phyloP scores from a whole-genome alignment of 2,888 invertebrate genomes.

The Eupithecia insigniata region DNA sequence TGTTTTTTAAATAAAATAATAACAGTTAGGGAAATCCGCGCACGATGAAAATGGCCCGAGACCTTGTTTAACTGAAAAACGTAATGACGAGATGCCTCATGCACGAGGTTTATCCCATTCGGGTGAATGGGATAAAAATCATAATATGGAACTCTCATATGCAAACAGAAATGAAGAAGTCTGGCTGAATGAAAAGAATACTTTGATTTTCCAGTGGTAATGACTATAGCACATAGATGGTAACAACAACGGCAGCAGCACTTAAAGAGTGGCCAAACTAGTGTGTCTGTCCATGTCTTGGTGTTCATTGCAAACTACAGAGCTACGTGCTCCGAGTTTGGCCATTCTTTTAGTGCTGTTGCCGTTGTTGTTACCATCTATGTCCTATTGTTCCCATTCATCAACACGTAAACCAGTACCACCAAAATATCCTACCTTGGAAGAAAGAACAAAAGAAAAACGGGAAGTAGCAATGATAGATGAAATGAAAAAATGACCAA shows the following conservation, averaged over 20 bases:
- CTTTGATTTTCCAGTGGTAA: conserved; percentile 1
- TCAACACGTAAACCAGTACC: no score
- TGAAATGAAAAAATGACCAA: background rate
- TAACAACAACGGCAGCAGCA: background rate
- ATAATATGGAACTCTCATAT: background rate
- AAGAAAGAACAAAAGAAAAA: background rate
- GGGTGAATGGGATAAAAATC: background rate
- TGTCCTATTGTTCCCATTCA: no score
- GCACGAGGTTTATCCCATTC: no score
- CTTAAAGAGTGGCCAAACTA: conserved; percentile 45
- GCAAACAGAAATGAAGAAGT: background rate
- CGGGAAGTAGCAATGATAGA: background rate
- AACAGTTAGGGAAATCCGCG: no score
- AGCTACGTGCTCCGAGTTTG: no score
- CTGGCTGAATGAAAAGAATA: background rate
- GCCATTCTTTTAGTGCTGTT: no score
- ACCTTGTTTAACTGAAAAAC: background rate
- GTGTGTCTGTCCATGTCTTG: conserved; percentile 40
- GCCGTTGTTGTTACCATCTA: no score
- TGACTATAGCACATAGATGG: background rate
- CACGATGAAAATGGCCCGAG: background rate
- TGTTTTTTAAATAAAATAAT: no score
- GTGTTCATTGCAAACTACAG: conserved; percentile 64
- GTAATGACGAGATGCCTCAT: no score
- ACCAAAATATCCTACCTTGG: background rate